Percentiles rank a stretch among this genome's conserved stretches.
phyloP scores from a whole-genome alignment of 2,888 invertebrate genomes.

The Argyresthia goedartella region DNA sequence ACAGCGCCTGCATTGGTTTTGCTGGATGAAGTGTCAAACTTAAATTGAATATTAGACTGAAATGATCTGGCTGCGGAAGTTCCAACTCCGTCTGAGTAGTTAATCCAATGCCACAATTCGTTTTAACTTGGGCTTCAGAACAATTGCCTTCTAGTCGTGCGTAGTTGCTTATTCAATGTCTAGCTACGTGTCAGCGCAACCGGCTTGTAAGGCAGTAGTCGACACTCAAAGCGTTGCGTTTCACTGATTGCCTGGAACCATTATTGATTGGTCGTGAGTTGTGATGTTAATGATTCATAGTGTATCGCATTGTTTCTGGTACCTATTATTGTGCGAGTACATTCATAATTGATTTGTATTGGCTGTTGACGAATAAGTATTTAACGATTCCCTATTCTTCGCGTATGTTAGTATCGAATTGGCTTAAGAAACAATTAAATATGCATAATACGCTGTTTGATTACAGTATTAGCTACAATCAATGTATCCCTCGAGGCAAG shows the following conservation, averaged over 20 bases:
- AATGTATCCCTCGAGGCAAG: no score
- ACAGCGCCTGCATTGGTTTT: conserved; percentile 55
- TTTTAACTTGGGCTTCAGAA: conserved; percentile 47
- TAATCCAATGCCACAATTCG: conserved; percentile 65
- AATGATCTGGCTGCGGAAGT: conserved; percentile 52
- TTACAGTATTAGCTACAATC: no score
- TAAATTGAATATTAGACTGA: conserved; percentile 68
- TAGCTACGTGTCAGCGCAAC: conserved; percentile 11
- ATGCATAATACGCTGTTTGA: no score
- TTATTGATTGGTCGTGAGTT: no score
- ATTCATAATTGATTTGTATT: no score
- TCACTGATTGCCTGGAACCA: not conserved
- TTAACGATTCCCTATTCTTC: no score
- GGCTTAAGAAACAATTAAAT: no score
- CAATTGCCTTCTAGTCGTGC: conserved; percentile 45
- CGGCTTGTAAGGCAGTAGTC: not conserved
- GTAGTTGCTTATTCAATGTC: conserved; percentile 45
- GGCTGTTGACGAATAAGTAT: no score
- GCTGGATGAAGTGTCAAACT: conserved; percentile 67
- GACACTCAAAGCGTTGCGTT: not conserved
- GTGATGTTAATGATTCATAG: no score
- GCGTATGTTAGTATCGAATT: no score
- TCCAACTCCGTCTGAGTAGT: conserved; percentile 55
- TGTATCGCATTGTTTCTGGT: no score
- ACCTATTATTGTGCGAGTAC: no score